A percentile compares a stretch with the other conserved stretches of the same genome.
Conservation (phyloP, 2,113 vertebrate genomes). For the Hylia prasina region DNA sequence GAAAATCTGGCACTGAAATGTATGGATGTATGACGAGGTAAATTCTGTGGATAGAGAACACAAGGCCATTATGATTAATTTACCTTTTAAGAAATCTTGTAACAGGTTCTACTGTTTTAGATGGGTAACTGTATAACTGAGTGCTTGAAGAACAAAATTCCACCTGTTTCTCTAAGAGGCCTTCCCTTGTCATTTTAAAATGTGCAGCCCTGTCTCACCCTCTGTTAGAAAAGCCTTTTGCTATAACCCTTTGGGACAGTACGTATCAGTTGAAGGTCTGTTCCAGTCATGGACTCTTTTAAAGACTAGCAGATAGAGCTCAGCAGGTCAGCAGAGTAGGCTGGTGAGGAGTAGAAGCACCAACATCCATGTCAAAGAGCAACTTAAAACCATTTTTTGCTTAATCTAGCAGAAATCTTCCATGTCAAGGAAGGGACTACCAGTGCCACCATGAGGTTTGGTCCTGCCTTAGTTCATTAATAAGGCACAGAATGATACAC, state of each 20-base stretch:
- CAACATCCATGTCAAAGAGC: neutral
- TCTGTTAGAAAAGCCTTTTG: neutral
- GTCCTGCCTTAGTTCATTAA: neutral
- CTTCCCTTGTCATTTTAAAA: neutral
- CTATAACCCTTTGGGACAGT: neutral
- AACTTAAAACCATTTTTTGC: neutral
- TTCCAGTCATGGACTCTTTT: neutral
- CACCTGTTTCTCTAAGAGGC: neutral
- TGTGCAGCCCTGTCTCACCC: neutral
- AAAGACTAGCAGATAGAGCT: neutral
- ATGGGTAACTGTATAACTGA: neutral
- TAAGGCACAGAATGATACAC: neutral
- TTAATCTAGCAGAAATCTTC: neutral
- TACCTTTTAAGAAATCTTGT: neutral
- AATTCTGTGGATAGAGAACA: neutral
- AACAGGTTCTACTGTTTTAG: neutral
- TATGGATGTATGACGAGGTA: neutral
- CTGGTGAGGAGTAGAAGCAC: neutral
- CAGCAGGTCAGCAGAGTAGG: neutral
- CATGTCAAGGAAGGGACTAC: accelerated
- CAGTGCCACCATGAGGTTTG: neutral
- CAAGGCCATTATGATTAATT: neutral
- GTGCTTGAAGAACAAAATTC: neutral
- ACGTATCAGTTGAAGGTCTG: neutral
- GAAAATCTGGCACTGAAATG: neutral